Conservation (phyloP, 1,140 invertebrate genomes). For the Bemisia tabaci region DNA sequence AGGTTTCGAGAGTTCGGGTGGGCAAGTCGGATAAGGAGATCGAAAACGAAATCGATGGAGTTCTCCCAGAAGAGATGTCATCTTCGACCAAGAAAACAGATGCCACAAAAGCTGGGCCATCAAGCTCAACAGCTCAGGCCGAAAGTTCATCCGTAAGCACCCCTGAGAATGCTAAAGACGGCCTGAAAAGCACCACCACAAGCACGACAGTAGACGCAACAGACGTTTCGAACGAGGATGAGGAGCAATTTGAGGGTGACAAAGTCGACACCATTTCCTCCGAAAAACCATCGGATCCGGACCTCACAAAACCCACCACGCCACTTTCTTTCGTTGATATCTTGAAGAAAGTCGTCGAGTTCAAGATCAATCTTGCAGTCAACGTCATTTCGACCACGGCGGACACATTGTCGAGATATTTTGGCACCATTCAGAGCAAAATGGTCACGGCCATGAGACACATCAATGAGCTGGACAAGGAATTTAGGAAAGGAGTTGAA, state of each 20-base stretch:
- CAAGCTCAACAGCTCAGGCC: constrained; percentile 1
- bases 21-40: constrained; percentile 14
- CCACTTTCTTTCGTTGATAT: constrained; percentile 32
- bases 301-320: constrained; percentile 10
- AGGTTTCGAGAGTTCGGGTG: constrained; percentile 5
- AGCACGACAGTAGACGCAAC: constrained; percentile 12
- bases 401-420: constrained; percentile 35
- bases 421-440: constrained; percentile 35
- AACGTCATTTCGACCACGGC: constrained; percentile 36
- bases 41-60: constrained; percentile 20
- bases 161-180: constrained; percentile 18
- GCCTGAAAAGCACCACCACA: constrained; percentile 20
- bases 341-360: constrained; percentile 34
- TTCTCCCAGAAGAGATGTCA: constrained; percentile 17
- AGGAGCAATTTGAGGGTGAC: constrained; percentile 1
- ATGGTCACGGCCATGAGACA: constrained; percentile 19
- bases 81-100: constrained; percentile 1
- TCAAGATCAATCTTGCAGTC: constrained; percentile 37
- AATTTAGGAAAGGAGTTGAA: neutral
- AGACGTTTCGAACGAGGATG: neutral
- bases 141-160: constrained; percentile 13
- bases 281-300: neutral
- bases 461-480: neutral
- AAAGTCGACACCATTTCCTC: constrained; percentile 5
- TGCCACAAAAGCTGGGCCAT: constrained; percentile 1